Conservation (phyloP, 2,113 vertebrate species). For the Antechinus stuartii region DNA sequence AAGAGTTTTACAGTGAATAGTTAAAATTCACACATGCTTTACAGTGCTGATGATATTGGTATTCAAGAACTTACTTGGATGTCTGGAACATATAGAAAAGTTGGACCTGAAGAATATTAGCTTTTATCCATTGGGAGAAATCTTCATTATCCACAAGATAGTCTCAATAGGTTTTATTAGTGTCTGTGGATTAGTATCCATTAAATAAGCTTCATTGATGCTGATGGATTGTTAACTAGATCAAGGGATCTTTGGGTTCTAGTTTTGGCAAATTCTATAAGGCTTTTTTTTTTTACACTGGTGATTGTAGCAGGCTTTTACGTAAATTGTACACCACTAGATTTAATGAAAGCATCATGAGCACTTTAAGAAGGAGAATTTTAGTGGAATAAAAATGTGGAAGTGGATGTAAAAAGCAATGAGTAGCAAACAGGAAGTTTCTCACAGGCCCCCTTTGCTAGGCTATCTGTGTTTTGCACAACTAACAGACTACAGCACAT, state of each 20-base stretch:
- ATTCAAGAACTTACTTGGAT: conserved; percentile 46
- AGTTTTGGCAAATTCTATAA: conserved; percentile 72
- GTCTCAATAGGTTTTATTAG: conserved; percentile 70
- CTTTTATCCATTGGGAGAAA: conserved; percentile 54
- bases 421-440: conserved; percentile 44
- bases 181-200: conserved; percentile 28
- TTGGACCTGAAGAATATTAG: conserved; percentile 46
- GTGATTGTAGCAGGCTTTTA: conserved; percentile 73
- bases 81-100: conserved; percentile 55
- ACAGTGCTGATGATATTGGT: conserved; percentile 3
- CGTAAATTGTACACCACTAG: conserved; percentile 77
- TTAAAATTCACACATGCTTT: neutral
- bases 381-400: conserved; percentile 76
- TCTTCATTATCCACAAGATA: conserved; percentile 66
- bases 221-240: conserved; percentile 65
- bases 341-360: conserved; percentile 71
- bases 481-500: conserved; percentile 45
- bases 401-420: conserved; percentile 76
- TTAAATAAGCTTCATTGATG: conserved; percentile 71
- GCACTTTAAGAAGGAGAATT: conserved; percentile 75
- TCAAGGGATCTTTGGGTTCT: conserved; percentile 70
- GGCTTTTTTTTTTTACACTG: conserved; percentile 64
- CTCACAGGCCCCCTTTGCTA: conserved; percentile 48
- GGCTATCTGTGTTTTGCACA: conserved; percentile 53
- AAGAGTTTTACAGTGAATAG: conserved; percentile 4